Conservation (phyloP, 2,888 invertebrate species). For the Sinhomidia bicolor region DNA sequence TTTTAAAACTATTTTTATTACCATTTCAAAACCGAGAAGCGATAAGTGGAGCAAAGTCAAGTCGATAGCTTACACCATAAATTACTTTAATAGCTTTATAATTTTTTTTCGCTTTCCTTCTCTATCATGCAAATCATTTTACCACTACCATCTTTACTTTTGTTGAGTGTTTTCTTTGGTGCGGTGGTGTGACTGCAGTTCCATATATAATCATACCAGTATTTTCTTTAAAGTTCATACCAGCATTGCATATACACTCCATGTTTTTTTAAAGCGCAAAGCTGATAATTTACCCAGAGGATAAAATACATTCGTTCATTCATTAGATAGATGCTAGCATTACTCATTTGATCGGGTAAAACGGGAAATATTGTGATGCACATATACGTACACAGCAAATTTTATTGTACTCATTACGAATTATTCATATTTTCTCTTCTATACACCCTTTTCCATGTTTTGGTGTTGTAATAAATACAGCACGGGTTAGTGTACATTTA, state of each 20-base stretch:
- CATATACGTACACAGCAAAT: neutral
- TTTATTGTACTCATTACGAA: neutral
- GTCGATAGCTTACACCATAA: constrained; percentile 38
- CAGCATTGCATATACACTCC: neutral
- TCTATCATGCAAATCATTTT: neutral
- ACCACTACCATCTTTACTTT: neutral
- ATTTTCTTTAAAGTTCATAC: too few relatives aligned
- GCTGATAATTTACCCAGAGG: constrained; percentile 45
- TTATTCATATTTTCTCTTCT: constrained; percentile 1
- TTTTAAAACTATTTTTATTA: constrained; percentile 35
- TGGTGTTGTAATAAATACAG: neutral
- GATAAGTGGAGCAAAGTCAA: constrained; percentile 37
- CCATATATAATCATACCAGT: neutral
- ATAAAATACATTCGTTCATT: constrained; percentile 44
- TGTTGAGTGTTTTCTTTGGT: neutral
- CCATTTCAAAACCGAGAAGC: neutral
- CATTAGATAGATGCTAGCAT: constrained; percentile 22
- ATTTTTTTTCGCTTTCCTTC: constrained; percentile 38
- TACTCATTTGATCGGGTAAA: constrained; percentile 39
- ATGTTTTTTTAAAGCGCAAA: constrained; percentile 20
- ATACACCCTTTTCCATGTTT: neutral
- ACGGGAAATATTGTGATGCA: neutral
- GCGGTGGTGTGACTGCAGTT: too few relatives aligned
- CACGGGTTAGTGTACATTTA: neutral
- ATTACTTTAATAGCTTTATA: constrained; percentile 67